A percentile compares a stretch with the other conserved stretches of the same genome.
Evolutionary conservation across 2,113 vertebrate species (phyloP).

Genomic region (Indri indri): DNA sequence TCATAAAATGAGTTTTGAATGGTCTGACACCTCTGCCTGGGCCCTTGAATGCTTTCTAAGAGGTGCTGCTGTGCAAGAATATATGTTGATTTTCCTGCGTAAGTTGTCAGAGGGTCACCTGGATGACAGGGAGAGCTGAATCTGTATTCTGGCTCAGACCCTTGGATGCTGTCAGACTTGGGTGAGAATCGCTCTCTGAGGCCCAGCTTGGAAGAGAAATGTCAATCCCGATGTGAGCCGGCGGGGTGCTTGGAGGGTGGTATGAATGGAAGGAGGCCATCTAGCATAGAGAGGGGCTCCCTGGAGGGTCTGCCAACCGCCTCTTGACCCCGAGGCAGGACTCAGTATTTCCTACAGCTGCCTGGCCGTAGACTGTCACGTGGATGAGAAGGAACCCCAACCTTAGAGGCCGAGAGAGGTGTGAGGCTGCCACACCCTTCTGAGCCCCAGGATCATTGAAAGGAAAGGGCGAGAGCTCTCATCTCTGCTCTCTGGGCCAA

Average conservation of each 20-base stretch:
- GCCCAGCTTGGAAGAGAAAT: background rate
- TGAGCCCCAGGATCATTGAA: background rate
- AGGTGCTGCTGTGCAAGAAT: background rate
- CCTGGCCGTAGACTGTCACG: fast-evolving
- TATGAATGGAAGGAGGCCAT: background rate
- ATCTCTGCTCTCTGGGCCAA: background rate
- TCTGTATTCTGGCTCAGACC: background rate
- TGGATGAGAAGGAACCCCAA: background rate
- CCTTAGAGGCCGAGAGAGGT: background rate
- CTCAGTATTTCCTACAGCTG: background rate
- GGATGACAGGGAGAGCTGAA: background rate
- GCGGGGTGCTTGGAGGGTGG: background rate
- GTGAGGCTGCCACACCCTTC: background rate
- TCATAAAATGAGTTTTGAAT: background rate
- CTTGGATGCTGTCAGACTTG: background rate
- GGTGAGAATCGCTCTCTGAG: background rate
- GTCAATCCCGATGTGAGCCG: background rate
- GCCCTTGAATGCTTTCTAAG: background rate
- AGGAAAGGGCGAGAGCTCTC: no score
- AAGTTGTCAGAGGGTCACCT: background rate
- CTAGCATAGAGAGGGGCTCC: background rate
- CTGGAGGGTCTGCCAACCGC: fast-evolving
- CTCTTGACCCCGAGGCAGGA: background rate
- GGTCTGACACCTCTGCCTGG: background rate
- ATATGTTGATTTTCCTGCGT: background rate